Conservation (phyloP, 2,888 invertebrate genomes). For the Eupithecia subfuscata region DNA sequence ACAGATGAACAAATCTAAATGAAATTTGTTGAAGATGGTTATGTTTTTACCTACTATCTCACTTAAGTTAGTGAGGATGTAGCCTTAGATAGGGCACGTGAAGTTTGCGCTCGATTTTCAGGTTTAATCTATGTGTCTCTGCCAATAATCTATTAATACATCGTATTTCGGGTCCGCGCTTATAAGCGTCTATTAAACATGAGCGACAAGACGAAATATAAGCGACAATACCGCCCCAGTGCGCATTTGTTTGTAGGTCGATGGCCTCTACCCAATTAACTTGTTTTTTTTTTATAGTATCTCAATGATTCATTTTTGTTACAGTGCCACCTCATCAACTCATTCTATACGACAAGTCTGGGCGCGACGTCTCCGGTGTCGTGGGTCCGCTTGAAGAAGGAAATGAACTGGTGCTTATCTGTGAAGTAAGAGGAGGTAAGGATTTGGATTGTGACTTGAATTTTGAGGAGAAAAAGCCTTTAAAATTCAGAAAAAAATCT, state of each 20-base stretch:
- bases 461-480: background rate
- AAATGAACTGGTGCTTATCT: conserved; percentile 92
- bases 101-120: background rate
- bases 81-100: background rate
- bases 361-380: conserved; percentile 90
- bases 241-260: background rate
- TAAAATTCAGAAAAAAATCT: background rate
- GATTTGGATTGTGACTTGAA: background rate
- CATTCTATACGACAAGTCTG: conserved; percentile 92
- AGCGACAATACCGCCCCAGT: background rate
- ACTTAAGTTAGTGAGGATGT: background rate
- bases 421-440: conserved; percentile 96
- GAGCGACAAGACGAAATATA: background rate
- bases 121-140: no score
- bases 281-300: background rate
- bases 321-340: conserved; percentile 95
- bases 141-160: background rate
- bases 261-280: background rate
- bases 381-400: conserved; percentile 94
- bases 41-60: no score
- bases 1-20: no score
- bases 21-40: no score
- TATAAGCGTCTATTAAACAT: background rate
- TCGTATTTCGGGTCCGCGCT: background rate
- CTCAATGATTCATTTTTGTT: conserved; percentile 55